phyloP scores from a whole-genome alignment of 2,113 vertebrate genomes.

The Clarias gariepinus region DNA sequence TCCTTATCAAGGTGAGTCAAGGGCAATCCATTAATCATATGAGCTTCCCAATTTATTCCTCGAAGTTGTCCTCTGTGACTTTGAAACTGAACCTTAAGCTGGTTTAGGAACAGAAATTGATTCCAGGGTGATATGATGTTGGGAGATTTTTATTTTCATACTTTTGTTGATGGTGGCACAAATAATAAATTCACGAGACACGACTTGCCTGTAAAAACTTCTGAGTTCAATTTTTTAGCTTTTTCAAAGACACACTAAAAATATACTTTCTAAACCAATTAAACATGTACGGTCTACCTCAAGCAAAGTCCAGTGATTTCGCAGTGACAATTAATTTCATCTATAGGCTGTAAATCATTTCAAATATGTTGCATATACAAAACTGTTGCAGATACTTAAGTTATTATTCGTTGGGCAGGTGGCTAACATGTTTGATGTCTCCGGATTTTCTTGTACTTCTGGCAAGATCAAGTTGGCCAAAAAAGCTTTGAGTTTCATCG shows the following conservation, averaged over 20 bases:
- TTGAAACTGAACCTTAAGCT: neutral
- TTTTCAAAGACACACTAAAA: neutral
- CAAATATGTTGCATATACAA: no score
- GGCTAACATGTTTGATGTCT: no score
- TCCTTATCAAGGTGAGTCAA: neutral
- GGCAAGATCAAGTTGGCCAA: neutral
- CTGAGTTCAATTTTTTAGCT: neutral
- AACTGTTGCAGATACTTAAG: no score
- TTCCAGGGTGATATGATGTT: neutral
- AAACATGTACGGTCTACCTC: neutral
- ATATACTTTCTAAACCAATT: neutral
- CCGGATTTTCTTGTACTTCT: neutral
- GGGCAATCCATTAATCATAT: conserved; percentile 1
- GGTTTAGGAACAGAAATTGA: neutral
- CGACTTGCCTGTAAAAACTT: neutral
- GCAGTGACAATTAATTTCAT: neutral
- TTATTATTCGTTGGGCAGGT: no score
- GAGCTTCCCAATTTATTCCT: neutral
- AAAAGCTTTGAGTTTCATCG: neutral
- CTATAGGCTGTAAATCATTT: no score
- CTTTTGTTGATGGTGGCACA: neutral
- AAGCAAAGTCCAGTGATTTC: neutral
- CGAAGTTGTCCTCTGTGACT: neutral
- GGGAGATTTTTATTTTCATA: neutral
- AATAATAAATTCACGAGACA: neutral